phyloP scores from a whole-genome alignment of 2,888 invertebrate species.

The Callosobruchus maculatus region DNA sequence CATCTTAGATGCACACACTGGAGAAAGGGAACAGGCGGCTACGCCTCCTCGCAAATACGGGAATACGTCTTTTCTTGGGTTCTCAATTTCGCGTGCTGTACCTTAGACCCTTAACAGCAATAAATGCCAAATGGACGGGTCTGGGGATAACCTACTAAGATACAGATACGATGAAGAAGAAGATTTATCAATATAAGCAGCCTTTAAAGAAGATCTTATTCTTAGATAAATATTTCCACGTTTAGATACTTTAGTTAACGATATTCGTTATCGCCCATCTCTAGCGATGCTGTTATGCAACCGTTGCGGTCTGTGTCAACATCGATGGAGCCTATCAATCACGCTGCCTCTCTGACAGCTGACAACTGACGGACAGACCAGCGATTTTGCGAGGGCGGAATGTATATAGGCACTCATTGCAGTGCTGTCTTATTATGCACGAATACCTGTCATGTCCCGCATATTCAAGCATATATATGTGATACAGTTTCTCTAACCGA shows the following conservation, averaged over 20 bases:
- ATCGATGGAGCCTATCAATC: not conserved
- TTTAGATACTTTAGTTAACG: not conserved
- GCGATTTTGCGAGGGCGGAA: not conserved
- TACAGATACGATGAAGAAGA: no score
- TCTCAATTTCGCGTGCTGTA: no score
- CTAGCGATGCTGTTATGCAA: not conserved
- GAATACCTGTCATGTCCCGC: not conserved
- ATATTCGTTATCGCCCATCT: not conserved
- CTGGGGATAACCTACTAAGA: no score
- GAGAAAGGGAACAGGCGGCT: no score
- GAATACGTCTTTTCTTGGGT: no score
- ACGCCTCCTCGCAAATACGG: no score
- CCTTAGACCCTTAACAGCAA: no score
- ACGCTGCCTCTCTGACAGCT: not conserved
- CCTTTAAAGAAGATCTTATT: no score
- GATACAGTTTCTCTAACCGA: not conserved
- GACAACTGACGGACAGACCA: not conserved
- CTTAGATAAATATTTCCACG: no score
- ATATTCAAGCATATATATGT: not conserved
- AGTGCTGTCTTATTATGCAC: not conserved
- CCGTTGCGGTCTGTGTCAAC: constrained; percentile 1
- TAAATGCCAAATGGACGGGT: no score
- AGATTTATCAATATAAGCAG: no score
- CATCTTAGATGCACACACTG: no score
- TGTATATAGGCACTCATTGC: not conserved